Percentiles rank a stretch among this genome's conserved stretches.
phyloP scores from a whole-genome alignment of 2,888 invertebrate species.

The Erynnis tages region DNA sequence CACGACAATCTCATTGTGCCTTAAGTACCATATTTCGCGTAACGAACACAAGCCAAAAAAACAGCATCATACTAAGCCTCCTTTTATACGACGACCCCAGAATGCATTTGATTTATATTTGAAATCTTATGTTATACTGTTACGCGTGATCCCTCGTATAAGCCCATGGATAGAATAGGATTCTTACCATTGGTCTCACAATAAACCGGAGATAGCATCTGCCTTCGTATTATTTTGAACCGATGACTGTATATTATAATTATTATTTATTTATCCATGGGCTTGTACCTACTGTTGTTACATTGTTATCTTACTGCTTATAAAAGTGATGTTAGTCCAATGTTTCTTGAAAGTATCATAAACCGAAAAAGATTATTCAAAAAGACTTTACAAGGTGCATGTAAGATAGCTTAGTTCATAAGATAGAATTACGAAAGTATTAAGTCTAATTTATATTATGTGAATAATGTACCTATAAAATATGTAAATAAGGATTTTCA shows the following conservation, averaged over 20 bases:
- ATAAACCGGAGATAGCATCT: not conserved
- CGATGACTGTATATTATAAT: conserved; percentile 36
- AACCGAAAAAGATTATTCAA: conserved; percentile 10
- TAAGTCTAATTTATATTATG: conserved; percentile 49
- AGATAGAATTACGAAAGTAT: conserved; percentile 40
- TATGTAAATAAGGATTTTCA: conserved; percentile 25
- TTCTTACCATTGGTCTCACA: conserved; percentile 13
- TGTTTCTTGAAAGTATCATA: conserved; percentile 7
- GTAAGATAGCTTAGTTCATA: conserved; percentile 38
- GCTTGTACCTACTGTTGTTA: conserved; percentile 40
- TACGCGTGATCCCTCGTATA: conserved; percentile 22
- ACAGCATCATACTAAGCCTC: too few species aligned
- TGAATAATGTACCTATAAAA: conserved; percentile 39
- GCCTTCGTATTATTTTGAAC: not conserved
- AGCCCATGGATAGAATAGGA: conserved; percentile 36
- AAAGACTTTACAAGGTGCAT: conserved; percentile 30
- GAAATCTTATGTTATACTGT: not conserved
- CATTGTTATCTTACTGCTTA: conserved; percentile 15
- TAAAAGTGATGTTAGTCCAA: conserved; percentile 6
- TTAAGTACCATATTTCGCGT: conserved; percentile 24
- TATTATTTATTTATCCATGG: conserved; percentile 41
- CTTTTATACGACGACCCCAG: too few species aligned
- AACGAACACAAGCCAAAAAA: not conserved
- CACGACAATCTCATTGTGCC: conserved; percentile 24
- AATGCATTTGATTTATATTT: too few species aligned